These are phyloP conservation scores for Aelia acuminata DNA, from an alignment of 2,888 invertebrate genomes.

Conservation along the genomic window DNA sequence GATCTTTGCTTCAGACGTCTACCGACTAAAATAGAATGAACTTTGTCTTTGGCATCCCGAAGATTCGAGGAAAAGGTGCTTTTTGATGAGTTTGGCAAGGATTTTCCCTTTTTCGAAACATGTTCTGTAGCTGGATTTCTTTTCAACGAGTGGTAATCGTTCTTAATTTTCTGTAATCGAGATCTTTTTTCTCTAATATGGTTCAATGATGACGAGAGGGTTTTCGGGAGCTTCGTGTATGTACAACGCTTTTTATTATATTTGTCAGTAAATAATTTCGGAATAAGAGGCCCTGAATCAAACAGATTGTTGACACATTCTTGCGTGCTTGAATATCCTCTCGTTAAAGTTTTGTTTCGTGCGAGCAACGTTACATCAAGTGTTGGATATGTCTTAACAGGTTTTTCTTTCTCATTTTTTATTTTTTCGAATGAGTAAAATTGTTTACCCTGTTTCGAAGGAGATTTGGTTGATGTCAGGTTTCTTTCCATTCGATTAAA, in stretches of 20 bases:
- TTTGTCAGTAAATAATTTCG: too few relatives aligned
- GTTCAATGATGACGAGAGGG: too few relatives aligned
- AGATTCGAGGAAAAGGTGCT: background rate
- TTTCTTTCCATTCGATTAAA: background rate
- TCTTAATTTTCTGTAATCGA: background rate
- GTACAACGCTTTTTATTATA: too few relatives aligned
- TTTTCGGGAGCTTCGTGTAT: too few relatives aligned
- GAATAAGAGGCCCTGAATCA: background rate
- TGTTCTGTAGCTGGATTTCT: background rate
- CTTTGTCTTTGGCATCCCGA: rapidly evolving
- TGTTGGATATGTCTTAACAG: background rate
- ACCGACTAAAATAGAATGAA: background rate
- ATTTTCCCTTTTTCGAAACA: background rate
- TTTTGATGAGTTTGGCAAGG: background rate
- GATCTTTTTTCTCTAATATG: background rate
- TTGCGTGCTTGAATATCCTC: background rate
- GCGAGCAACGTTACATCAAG: background rate
- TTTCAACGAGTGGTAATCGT: background rate
- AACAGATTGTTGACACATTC: background rate
- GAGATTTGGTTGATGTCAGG: background rate
- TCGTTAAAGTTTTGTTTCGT: background rate
- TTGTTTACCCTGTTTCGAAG: background rate
- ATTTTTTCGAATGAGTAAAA: background rate
- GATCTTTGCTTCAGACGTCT: background rate
- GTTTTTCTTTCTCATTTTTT: background rate